phyloP scores from a whole-genome alignment of 2,888 invertebrate genomes.

The Ypsolopha sequella region DNA sequence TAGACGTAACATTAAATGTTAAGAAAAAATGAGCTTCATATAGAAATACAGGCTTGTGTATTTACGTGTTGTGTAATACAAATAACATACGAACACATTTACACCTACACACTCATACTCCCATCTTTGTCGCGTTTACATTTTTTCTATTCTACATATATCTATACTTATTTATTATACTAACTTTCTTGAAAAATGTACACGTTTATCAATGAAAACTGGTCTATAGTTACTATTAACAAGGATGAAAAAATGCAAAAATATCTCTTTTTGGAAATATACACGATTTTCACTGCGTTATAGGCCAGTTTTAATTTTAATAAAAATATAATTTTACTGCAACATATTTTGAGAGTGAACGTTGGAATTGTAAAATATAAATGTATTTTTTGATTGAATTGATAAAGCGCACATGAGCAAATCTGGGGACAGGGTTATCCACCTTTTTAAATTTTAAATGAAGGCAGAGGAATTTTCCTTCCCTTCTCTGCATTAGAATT shows the following conservation, averaged over 20 bases:
- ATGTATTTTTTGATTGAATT: conserved; percentile 22
- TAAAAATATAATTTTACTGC: background rate
- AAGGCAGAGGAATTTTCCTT: conserved; percentile 38
- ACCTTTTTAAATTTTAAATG: conserved; percentile 36
- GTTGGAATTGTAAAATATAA: background rate
- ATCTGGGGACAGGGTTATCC: conserved; percentile 66
- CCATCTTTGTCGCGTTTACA: conserved; percentile 15
- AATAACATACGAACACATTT: conserved; percentile 12
- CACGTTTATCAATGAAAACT: too few species aligned
- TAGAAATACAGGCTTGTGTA: conserved; percentile 65
- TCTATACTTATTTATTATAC: background rate
- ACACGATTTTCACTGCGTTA: too few species aligned
- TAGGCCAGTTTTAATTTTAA: too few species aligned
- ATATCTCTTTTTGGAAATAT: too few species aligned
- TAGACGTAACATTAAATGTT: conserved; percentile 37
- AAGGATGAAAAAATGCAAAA: too few species aligned
- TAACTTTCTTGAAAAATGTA: background rate
- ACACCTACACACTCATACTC: conserved; percentile 16
- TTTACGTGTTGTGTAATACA: conserved; percentile 50
- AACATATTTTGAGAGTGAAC: background rate
- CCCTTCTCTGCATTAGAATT: conserved; percentile 10
- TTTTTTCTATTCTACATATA: conserved; percentile 18
- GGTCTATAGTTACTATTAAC: too few species aligned
- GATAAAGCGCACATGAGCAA: conserved; percentile 51
- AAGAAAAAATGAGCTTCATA: conserved; percentile 69